A percentile compares a stretch with the other conserved stretches of the same genome.
These are phyloP conservation scores for Antennarius maculatus DNA, from an alignment of 2,797 vertebrate genomes.

Conservation along the genomic window DNA sequence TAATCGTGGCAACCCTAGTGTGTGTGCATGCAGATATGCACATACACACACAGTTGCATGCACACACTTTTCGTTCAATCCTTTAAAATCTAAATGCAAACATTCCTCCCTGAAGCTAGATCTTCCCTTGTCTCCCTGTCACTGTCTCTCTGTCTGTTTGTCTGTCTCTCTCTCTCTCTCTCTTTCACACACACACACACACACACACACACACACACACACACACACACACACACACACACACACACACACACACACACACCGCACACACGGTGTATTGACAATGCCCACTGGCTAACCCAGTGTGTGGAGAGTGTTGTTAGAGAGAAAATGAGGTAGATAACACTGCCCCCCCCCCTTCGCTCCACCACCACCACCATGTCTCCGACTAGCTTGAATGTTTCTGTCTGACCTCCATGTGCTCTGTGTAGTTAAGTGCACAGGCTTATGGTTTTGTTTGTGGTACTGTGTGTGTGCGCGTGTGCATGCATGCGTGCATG, in stretches of 20 bases:
- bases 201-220: neutral
- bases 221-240: slow-evolving; percentile 1
- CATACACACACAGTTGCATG: slow-evolving; percentile 14
- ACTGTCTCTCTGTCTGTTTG: neutral
- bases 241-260: slow-evolving; percentile 5
- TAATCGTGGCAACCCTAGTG: too few relatives aligned
- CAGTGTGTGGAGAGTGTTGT: slow-evolving; percentile 66
- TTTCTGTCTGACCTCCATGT: slow-evolving; percentile 18
- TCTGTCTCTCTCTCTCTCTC: neutral
- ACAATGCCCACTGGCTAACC: slow-evolving; percentile 66
- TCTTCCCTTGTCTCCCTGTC: slow-evolving; percentile 1
- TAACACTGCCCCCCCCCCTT: slow-evolving; percentile 55
- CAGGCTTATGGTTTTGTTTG: neutral
- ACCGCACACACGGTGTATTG: slow-evolving; percentile 40
- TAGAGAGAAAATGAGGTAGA: slow-evolving; percentile 64
- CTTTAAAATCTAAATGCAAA: slow-evolving; percentile 36
- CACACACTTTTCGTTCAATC: slow-evolving; percentile 17
- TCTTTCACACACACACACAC: neutral
- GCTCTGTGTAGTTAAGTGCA: neutral
- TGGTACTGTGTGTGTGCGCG: neutral
- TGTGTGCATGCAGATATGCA: neutral
- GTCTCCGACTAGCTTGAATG: slow-evolving; percentile 14
- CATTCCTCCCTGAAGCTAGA: slow-evolving; percentile 2
- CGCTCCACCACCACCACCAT: slow-evolving; percentile 15
- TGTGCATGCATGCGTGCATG: neutral